Conservation (phyloP, 2,888 invertebrate species). For the Tinea pellionella region DNA sequence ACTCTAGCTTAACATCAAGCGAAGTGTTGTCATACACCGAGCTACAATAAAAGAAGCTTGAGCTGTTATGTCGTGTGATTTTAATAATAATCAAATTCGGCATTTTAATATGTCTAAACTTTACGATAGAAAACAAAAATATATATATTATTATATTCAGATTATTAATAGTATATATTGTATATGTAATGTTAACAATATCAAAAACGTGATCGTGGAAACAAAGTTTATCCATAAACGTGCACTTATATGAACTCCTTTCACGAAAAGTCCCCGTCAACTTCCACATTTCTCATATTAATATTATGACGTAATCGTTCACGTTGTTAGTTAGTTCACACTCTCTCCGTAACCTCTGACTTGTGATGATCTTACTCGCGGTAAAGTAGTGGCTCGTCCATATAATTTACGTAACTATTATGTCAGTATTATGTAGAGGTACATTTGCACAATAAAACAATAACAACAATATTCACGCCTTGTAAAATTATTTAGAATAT, state of each 20-base stretch:
- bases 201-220: not conserved
- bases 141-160: too few species aligned
- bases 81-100: too few species aligned
- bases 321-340: slow-evolving; percentile 1
- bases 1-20: too few species aligned
- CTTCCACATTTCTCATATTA: slow-evolving; percentile 4
- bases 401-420: not conserved
- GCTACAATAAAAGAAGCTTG: too few species aligned
- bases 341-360: slow-evolving; percentile 17
- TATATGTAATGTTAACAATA: not conserved
- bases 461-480: slow-evolving; percentile 3
- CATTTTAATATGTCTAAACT: too few species aligned
- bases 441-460: not conserved
- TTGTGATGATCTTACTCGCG: not conserved
- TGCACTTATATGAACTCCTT: not conserved
- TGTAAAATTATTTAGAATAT: not conserved
- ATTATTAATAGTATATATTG: too few species aligned
- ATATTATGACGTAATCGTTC: not conserved
- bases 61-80: too few species aligned
- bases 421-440: slow-evolving; percentile 3
- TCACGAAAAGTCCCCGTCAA: not conserved
- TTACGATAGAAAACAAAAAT: too few species aligned
- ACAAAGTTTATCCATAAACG: not conserved
- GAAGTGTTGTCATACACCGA: too few species aligned
- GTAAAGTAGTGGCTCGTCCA: not conserved